Evolutionary conservation across 2,113 vertebrate species (phyloP).

Genomic region (Paratilapia polleni): DNA sequence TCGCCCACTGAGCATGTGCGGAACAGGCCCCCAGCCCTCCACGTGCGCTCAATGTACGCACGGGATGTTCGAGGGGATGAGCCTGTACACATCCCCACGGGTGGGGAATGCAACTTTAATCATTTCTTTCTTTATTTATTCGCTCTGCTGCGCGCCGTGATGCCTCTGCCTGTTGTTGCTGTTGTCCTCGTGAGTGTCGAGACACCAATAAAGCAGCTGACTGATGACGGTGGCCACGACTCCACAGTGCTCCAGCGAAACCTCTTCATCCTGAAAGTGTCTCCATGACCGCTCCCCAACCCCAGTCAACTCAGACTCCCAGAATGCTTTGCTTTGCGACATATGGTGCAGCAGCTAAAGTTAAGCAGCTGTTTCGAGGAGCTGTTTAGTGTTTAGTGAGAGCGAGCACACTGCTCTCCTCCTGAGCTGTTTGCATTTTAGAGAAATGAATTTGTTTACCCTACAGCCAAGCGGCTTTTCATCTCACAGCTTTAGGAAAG

Average conservation of each 20-base stretch:
- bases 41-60: constrained; percentile 47
- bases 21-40: constrained; percentile 58
- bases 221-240: neutral
- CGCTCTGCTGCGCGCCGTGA: neutral
- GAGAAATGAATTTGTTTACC: neutral
- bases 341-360: constrained; percentile 10
- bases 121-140: neutral
- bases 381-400: neutral
- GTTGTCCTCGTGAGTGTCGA: neutral
- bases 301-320: constrained; percentile 4
- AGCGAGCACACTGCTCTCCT: neutral
- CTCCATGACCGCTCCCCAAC: neutral
- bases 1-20: constrained; percentile 71
- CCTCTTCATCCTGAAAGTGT: neutral
- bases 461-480: constrained; percentile 21
- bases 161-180: constrained; percentile 21
- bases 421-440: neutral
- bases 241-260: neutral
- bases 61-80: constrained; percentile 29
- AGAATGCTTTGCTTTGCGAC: neutral
- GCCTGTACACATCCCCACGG: constrained; percentile 16
- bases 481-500: constrained; percentile 28
- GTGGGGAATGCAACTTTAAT: constrained; percentile 58
- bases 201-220: neutral
- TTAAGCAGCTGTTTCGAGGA: constrained; percentile 17